Percentiles rank a stretch among this genome's conserved stretches.
These are phyloP conservation scores for Tachina grossa DNA, from an alignment of 2,888 invertebrate genomes.

Conservation along the genomic window DNA sequence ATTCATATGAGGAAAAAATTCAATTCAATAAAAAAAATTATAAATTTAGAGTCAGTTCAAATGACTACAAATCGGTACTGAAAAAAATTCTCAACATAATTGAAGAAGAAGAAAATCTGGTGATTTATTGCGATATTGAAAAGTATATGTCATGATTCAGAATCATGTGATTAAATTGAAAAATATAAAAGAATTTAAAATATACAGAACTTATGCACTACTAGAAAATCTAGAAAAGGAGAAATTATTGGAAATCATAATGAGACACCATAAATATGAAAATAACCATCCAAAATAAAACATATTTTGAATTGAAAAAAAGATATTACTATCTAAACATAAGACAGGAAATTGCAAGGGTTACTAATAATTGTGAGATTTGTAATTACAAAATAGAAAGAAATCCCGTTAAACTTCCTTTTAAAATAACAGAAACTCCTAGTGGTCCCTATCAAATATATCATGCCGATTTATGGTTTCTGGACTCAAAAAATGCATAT, in stretches of 20 bases:
- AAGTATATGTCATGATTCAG: background rate
- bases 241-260: too few relatives aligned
- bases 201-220: too few relatives aligned
- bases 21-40: constrained; percentile 10
- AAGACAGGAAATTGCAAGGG: too few relatives aligned
- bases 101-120: background rate
- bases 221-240: too few relatives aligned
- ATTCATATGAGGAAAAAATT: background rate
- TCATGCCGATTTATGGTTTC: background rate
- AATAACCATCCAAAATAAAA: too few relatives aligned
- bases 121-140: constrained; percentile 4
- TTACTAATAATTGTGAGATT: too few relatives aligned
- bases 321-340: too few relatives aligned
- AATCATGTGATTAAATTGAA: background rate
- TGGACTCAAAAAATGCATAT: background rate
- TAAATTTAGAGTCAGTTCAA: background rate
- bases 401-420: background rate
- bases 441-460: too few relatives aligned
- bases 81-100: background rate
- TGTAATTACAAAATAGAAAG: background rate
- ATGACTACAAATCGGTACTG: background rate
- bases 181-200: background rate
- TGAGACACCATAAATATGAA: too few relatives aligned
- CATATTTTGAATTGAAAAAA: too few relatives aligned
- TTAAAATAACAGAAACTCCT: background rate